Evolutionary conservation across 2,797 vertebrate genomes (phyloP).

Genomic region (Mycteria americana): DNA sequence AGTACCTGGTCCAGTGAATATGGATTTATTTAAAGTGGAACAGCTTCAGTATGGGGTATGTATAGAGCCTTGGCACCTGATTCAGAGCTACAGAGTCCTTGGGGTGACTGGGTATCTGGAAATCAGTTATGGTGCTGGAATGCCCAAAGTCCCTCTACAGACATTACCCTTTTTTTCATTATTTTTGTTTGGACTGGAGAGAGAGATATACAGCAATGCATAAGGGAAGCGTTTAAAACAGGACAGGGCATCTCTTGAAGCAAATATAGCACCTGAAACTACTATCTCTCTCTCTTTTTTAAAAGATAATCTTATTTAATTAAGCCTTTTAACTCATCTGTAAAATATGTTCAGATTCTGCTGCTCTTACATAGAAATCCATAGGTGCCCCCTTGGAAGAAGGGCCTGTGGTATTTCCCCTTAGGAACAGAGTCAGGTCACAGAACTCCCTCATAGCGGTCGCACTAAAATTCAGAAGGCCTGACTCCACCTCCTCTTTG

Average conservation of each 20-base stretch:
- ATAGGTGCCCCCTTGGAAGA: not conserved
- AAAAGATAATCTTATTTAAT: not conserved
- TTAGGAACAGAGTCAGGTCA: not conserved
- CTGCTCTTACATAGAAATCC: not conserved
- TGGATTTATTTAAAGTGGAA: not conserved
- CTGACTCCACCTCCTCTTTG: not conserved
- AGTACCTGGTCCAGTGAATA: not conserved
- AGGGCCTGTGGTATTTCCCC: not conserved
- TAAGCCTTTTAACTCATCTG: not conserved
- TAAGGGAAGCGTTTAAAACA: not conserved
- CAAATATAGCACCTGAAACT: not conserved
- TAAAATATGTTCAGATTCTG: not conserved
- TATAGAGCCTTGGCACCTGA: not conserved
- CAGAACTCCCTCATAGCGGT: accelerated
- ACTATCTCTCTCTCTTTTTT: not conserved
- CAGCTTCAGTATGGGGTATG: not conserved
- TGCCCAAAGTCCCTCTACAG: not conserved
- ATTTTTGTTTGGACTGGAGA: not conserved
- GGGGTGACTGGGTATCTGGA: not conserved
- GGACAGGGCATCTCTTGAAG: not conserved
- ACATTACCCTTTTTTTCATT: not conserved
- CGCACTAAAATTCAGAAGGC: not conserved
- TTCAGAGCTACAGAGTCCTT: not conserved
- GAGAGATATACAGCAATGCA: not conserved
- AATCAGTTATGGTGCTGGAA: not conserved